Conservation (phyloP, 1,140 invertebrate genomes). For the Drosophila sproati region DNA sequence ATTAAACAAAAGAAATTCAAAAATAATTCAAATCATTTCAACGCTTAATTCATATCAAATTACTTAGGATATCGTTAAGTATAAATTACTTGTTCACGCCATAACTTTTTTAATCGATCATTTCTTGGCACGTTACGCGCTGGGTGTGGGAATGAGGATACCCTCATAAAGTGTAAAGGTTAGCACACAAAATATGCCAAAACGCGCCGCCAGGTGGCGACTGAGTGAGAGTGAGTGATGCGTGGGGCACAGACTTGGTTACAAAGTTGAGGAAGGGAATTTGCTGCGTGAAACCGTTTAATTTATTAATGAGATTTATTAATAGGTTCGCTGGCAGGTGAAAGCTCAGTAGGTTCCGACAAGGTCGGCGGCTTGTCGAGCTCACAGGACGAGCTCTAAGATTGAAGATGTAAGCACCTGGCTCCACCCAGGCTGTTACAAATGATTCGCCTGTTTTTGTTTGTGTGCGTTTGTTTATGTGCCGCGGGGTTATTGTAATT, state of each 20-base stretch:
- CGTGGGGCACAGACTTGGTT: conserved; percentile 1
- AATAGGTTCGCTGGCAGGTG: conserved; percentile 71
- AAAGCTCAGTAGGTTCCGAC: conserved; percentile 51
- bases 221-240: background rate
- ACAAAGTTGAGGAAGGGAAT: conserved; percentile 41
- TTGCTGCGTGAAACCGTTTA: conserved; percentile 76
- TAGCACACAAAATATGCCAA: conserved; percentile 12
- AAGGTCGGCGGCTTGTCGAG: too few species aligned
- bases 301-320: conserved; percentile 83
- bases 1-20: too few species aligned
- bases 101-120: too few species aligned
- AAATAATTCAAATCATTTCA: too few species aligned
- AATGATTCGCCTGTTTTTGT: background rate
- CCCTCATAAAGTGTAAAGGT: background rate
- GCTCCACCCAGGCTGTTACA: background rate
- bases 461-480: background rate
- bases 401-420: background rate
- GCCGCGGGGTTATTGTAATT: conserved; percentile 70
- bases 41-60: too few species aligned
- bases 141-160: background rate
- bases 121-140: too few species aligned
- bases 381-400: background rate
- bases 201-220: conserved; percentile 11
- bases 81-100: too few species aligned
- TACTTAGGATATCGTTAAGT: too few species aligned